A percentile compares a stretch with the other conserved stretches of the same genome.
These are phyloP conservation scores for Meteorus colon DNA, from an alignment of 2,888 invertebrate species.

Conservation along the genomic window DNA sequence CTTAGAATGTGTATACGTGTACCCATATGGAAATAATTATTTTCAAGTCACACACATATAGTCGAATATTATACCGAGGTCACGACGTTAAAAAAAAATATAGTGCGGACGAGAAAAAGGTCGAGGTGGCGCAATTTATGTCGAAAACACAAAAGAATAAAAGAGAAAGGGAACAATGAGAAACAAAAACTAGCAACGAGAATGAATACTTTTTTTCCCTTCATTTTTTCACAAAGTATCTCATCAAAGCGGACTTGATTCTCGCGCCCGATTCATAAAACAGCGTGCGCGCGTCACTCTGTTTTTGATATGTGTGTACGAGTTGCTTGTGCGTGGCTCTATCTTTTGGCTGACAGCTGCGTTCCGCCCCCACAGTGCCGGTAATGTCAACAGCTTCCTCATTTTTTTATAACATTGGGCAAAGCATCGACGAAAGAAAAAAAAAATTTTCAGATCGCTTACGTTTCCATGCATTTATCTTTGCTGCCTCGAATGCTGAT, in stretches of 20 bases:
- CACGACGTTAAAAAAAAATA: neutral
- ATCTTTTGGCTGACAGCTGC: conserved; percentile 61
- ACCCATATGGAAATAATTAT: neutral
- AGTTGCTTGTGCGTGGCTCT: conserved; percentile 61
- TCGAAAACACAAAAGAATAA: neutral
- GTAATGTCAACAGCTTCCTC: conserved; percentile 57
- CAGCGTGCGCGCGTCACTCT: neutral
- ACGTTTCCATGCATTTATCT: neutral
- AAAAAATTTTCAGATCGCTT: too few species aligned
- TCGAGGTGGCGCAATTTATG: neutral
- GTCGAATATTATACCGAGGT: neutral
- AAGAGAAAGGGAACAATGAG: neutral
- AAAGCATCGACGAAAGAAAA: conserved; percentile 21
- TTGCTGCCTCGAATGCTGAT: too few species aligned
- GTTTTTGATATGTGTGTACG: conserved; percentile 35
- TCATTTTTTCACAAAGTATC: neutral
- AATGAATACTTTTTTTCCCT: neutral
- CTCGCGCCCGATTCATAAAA: neutral
- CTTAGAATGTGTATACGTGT: neutral
- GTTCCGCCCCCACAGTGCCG: conserved; percentile 59
- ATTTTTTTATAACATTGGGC: conserved; percentile 18
- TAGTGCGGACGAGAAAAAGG: neutral
- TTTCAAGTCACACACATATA: neutral
- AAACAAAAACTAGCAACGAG: neutral
- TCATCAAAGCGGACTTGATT: neutral